Base-by-base conservation (phyloP, 2,888 invertebrate genomes). In the Zygothrica quintamaculata region DNA sequence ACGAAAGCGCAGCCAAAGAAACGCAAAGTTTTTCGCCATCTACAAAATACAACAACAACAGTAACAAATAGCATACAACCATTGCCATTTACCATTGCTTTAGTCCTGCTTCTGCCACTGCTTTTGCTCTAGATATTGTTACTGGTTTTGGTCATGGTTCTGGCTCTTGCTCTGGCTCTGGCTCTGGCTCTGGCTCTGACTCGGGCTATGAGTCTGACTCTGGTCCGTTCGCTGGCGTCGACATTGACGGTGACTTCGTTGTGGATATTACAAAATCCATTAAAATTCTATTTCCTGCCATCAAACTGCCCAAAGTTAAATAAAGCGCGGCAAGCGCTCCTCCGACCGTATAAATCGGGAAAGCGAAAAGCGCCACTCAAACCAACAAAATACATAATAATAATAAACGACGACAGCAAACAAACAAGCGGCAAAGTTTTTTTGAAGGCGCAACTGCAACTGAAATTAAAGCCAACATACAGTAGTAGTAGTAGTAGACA, bases 271-370 rank as follows among this genome's bases (percentile, higher is more conserved):
- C 78, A 82, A 82, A 82, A 82, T 84, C 82, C 82, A 82, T 82
- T 82, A 82, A 81, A 84, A 82, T 84, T 82, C 74, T 82, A 82
- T 82, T 82, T 82, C 82, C 84, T 82, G 82, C 79, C 84, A 82
- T 84, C 84, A 82, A 82, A 82, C 84, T 84, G 82, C 82, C 82
- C 82, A 82, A 82, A 82, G 82, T 82, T 82, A 82, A 82, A 82
- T 84, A 82, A 78, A 78, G 74, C 78, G 75, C 80, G 59, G 77
- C 69, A 58, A 60, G 62, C 50, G 36, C 48, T 31, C 5, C 65
- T 61, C 37, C 59, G 37, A 67, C 62, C 58, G 65, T 59, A 59
- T 58, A 61, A 65, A 60, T 59, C 42, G 66, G 53, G 29, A 55
- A 42, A 43, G 42, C 31, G 40, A 56, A 22, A n/a, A 37, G 42